Evolutionary conservation across 2,113 vertebrate species (phyloP).

Genomic region (Atrichornis clamosus): DNA sequence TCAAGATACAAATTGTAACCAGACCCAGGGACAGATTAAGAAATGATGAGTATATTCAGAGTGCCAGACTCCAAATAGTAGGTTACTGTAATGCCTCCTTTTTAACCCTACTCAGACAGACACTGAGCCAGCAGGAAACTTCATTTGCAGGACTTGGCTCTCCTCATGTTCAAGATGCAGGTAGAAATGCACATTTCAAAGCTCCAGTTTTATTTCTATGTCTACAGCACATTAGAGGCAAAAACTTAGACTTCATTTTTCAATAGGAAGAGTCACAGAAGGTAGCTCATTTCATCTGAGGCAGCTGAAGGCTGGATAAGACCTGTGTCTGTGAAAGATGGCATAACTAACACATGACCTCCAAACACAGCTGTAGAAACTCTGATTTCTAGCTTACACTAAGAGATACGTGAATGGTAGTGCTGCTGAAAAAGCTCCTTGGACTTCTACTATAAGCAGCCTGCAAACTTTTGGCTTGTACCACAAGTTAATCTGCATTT

Average conservation of each 20-base stretch:
- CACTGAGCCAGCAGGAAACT: background rate
- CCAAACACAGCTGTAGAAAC: background rate
- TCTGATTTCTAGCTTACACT: background rate
- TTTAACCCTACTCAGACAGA: conserved; percentile 20
- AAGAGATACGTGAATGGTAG: background rate
- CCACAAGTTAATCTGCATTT: background rate
- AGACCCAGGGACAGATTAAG: conserved; percentile 18
- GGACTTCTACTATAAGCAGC: background rate
- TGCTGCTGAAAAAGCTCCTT: background rate
- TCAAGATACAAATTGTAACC: conserved; percentile 50
- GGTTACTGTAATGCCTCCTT: conserved; percentile 33
- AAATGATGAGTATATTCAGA: conserved; percentile 4
- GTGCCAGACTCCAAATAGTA: conserved; percentile 41
- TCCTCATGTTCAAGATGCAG: background rate
- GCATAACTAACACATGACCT: background rate
- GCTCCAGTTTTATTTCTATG: background rate
- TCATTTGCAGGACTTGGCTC: background rate
- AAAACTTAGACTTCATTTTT: background rate
- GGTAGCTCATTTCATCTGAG: background rate
- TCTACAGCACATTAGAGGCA: background rate
- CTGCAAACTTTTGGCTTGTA: background rate
- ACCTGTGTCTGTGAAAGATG: background rate
- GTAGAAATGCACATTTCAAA: background rate
- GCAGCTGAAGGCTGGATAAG: background rate
- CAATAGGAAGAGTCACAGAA: background rate